Conservation (phyloP, 1,140 invertebrate genomes). For the Meteorus sp. region DNA sequence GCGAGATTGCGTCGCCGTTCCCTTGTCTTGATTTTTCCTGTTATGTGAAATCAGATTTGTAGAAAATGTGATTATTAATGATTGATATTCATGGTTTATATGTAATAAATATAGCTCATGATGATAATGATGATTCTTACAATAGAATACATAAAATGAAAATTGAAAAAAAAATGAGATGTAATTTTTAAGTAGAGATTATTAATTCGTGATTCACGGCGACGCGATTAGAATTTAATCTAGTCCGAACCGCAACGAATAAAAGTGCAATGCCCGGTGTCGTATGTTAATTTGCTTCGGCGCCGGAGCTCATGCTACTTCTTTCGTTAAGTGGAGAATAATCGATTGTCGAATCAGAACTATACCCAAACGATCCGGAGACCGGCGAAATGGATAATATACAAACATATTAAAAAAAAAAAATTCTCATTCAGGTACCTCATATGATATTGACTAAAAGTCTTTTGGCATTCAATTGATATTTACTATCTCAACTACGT, state of each 20-base stretch:
- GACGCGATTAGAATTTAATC: slow-evolving; percentile 28
- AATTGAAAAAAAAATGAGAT: background rate
- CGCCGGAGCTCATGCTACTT: too few relatives aligned
- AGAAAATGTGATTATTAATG: background rate
- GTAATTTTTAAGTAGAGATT: background rate
- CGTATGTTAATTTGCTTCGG: background rate
- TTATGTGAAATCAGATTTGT: background rate
- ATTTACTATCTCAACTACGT: too few relatives aligned
- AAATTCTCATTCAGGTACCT: too few relatives aligned
- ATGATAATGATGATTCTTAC: too few relatives aligned
- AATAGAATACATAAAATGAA: too few relatives aligned
- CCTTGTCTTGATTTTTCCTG: background rate
- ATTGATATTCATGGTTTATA: too few relatives aligned
- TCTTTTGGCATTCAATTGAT: too few relatives aligned
- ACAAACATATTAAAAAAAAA: background rate
- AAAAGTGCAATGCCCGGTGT: too few relatives aligned
- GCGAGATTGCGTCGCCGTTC: slow-evolving; percentile 1
- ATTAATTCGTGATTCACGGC: background rate
- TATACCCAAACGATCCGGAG: background rate
- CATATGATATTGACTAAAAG: too few relatives aligned
- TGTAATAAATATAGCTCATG: too few relatives aligned
- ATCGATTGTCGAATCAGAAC: background rate
- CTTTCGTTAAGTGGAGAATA: background rate
- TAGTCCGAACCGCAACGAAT: slow-evolving; percentile 25
- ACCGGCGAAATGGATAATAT: slow-evolving; percentile 4